phyloP scores from a whole-genome alignment of 2,797 vertebrate species.

The Micromesistius poutassou region DNA sequence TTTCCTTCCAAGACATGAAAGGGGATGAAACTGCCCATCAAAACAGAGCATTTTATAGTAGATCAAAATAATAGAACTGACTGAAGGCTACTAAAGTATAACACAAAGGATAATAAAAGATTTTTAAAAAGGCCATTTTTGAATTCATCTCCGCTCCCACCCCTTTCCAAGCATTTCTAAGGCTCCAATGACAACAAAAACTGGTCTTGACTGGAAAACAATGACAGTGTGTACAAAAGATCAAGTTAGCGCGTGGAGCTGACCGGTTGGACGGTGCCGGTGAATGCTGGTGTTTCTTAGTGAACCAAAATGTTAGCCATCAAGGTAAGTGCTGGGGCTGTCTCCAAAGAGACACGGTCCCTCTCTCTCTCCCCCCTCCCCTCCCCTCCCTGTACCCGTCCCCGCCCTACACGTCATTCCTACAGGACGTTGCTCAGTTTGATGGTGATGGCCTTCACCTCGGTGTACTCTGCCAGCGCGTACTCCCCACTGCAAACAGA shows the following conservation, averaged over 20 bases:
- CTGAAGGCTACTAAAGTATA: neutral
- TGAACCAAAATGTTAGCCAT: neutral
- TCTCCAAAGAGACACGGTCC: neutral
- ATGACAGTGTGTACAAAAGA: neutral
- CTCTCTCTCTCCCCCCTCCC: no score
- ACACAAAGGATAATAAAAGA: neutral
- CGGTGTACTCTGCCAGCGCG: neutral
- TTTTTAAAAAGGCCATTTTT: neutral
- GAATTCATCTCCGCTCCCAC: conserved; percentile 6
- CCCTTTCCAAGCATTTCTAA: conserved; percentile 13
- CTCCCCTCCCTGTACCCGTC: neutral
- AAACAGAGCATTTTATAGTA: conserved; percentile 20
- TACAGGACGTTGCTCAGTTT: neutral
- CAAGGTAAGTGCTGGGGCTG: neutral
- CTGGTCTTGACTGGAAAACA: neutral
- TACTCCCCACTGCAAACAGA: neutral
- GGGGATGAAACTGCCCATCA: conserved; percentile 22
- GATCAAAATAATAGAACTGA: conserved; percentile 4
- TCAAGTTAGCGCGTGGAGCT: no score
- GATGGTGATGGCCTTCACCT: conserved; percentile 2
- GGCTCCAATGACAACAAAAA: neutral
- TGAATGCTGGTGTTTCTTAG: neutral
- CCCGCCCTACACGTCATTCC: neutral
- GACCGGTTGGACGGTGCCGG: neutral
- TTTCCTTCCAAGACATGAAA: conserved; percentile 42